Base-by-base conservation (phyloP, 2,888 invertebrate species). In the Xanthostigma xanthostigma region DNA sequence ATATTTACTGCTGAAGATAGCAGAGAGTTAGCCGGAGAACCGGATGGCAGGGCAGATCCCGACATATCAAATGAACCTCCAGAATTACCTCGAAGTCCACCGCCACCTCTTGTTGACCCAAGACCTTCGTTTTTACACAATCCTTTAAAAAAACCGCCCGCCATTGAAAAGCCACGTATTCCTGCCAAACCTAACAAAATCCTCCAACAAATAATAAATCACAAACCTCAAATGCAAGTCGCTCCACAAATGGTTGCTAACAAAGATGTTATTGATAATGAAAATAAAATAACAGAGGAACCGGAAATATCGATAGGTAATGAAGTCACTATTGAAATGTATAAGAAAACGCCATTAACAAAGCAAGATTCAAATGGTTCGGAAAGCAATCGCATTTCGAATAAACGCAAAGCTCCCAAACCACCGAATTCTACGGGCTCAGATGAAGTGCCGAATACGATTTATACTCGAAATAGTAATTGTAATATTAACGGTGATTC, bases 21-120 rank as follows among this genome's bases (percentile, higher is more conserved):
- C 61, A 72, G 88, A 34, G 88, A 89, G 59, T 67, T 82, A 54
- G 88, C 87, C 9, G 89, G 88, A 9, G 88, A 87, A 59, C 89
- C 89, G 1, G 89, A 89, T 59, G 88, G 89, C n/a, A 77, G 84
- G 56, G 87, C 88, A 11, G 88, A 88, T 66, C 84, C 86, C 1
- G 86, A 85, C 58, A 80, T 81, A 40, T 67, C 73, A 2, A 71
- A 71, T 27, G 81, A 81, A 62, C 78, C 82, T 1, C 80, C 84
- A 1, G 79, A 79, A 5, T 64, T 86, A 49, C 84, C 85, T 0
- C 74, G 77, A 50, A 78, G 80, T 54, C 83, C 84, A 2, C 74
- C 81, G 13, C 82, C 81, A 12, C 82, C 81, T 12, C 61, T 68
- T 36, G 64, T 76, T 55, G 70, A 73, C 52, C 73, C 75, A 0